These are phyloP conservation scores for Masticophis lateralis DNA, from an alignment of 2,797 vertebrate genomes.

Conservation along the genomic window DNA sequence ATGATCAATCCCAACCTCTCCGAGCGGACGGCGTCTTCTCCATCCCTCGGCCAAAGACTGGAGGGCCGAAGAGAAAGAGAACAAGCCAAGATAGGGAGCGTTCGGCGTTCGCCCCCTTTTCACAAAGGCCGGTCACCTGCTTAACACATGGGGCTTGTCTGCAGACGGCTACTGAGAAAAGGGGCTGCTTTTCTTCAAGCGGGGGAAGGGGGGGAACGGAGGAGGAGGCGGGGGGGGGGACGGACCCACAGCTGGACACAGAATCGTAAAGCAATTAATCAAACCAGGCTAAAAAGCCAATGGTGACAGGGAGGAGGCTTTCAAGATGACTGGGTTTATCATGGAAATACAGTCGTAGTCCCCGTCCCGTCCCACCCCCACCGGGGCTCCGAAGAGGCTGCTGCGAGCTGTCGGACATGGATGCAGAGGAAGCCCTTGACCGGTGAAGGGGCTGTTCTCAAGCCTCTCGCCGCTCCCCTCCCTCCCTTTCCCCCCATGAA, in stretches of 20 bases:
- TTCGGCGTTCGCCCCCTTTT: slow-evolving; percentile 32
- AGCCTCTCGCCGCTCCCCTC: slow-evolving; percentile 10
- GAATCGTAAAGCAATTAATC: slow-evolving; percentile 99
- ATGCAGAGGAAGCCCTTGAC: slow-evolving; percentile 76
- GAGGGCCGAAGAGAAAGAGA: neutral
- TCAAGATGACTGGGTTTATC: slow-evolving; percentile 84
- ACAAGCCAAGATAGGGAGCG: neutral
- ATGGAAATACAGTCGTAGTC: slow-evolving; percentile 82
- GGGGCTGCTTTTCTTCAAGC: slow-evolving; percentile 70
- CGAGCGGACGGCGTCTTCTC: neutral
- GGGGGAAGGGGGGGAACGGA: slow-evolving; percentile 52
- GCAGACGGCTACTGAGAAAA: slow-evolving; percentile 62
- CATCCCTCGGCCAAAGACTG: neutral
- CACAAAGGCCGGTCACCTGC: slow-evolving; percentile 74
- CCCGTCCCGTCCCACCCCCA: too few relatives aligned
- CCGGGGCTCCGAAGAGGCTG: slow-evolving; percentile 54
- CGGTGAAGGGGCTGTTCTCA: slow-evolving; percentile 75
- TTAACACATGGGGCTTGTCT: slow-evolving; percentile 81
- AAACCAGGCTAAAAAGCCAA: slow-evolving; percentile 80
- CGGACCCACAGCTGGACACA: slow-evolving; percentile 78
- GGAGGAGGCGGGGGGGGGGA: slow-evolving; percentile 17
- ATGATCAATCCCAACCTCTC: neutral
- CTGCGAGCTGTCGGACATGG: slow-evolving; percentile 36
- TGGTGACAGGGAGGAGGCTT: slow-evolving; percentile 88
- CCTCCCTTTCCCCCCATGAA: neutral